phyloP scores from a whole-genome alignment of 2,888 invertebrate species.

The Netelia melanura region DNA sequence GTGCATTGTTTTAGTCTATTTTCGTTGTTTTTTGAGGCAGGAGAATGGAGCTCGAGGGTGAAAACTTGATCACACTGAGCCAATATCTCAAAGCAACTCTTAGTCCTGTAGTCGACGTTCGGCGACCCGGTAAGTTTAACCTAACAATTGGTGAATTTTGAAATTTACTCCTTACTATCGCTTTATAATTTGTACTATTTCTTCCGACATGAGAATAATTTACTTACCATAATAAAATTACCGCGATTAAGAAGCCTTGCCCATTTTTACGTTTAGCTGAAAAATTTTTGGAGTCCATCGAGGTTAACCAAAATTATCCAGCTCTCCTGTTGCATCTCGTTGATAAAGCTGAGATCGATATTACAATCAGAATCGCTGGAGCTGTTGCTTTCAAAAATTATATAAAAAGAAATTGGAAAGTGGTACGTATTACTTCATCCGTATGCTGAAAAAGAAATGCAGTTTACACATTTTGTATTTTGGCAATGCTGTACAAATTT shows the following conservation, averaged over 20 bases:
- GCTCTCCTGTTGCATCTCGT: constrained; percentile 94
- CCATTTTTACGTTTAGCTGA: constrained; percentile 89
- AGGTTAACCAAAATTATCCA: constrained; percentile 96
- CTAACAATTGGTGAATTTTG: constrained; percentile 48
- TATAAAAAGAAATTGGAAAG: constrained; percentile 97
- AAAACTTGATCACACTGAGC: constrained; percentile 92
- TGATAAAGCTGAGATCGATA: constrained; percentile 92
- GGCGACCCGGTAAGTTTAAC: constrained; percentile 91
- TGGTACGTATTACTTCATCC: constrained; percentile 87
- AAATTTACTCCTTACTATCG: constrained; percentile 17
- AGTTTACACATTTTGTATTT: no score
- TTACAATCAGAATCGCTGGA: constrained; percentile 94
- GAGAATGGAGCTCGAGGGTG: constrained; percentile 95
- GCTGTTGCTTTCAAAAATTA: constrained; percentile 99
- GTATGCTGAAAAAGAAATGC: neutral
- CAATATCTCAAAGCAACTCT: constrained; percentile 95
- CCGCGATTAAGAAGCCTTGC: neutral
- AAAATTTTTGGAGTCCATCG: constrained; percentile 95
- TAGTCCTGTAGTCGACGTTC: constrained; percentile 91
- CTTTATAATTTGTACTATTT: neutral
- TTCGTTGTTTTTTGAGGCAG: constrained; percentile 21
- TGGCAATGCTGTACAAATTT: neutral
- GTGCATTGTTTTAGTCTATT: constrained; percentile 8
- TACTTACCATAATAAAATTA: neutral
- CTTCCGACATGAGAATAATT: neutral